Conservation (phyloP, 2,113 vertebrate genomes). For the Sinocyclocheilus anshuiensis region DNA sequence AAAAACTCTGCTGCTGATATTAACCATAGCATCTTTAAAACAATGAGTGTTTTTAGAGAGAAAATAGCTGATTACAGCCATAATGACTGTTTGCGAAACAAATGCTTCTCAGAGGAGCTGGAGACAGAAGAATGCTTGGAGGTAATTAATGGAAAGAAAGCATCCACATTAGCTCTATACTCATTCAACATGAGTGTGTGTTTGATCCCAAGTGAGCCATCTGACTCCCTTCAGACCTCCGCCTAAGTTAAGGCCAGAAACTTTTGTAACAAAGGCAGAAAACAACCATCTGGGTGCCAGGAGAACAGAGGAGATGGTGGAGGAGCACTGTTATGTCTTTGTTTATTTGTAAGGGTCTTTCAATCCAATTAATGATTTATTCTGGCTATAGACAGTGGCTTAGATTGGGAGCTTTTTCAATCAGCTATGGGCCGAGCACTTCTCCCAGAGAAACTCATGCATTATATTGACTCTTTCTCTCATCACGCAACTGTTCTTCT, state of each 20-base stretch:
- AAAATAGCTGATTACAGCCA: slow-evolving; percentile 40
- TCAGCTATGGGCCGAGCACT: background rate
- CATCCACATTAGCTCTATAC: slow-evolving; percentile 32
- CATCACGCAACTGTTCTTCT: slow-evolving; percentile 2
- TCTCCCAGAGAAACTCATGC: slow-evolving; percentile 6
- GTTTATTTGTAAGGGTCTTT: slow-evolving; percentile 42
- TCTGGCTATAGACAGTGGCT: slow-evolving; percentile 14
- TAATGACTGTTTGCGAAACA: slow-evolving; percentile 44
- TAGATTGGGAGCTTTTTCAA: slow-evolving; percentile 5
- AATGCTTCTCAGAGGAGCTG: slow-evolving; percentile 43
- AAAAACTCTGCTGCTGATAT: slow-evolving; percentile 15
- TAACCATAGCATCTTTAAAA: background rate
- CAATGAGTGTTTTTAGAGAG: background rate
- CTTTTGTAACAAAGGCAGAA: slow-evolving; percentile 42
- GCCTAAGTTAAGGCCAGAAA: slow-evolving; percentile 37
- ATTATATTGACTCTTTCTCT: background rate
- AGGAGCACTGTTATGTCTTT: slow-evolving; percentile 20
- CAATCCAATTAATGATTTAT: slow-evolving; percentile 43
- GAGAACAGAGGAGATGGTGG: slow-evolving; percentile 19
- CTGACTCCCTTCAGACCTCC: slow-evolving; percentile 36
- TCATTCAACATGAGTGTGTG: slow-evolving; percentile 38
- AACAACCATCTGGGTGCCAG: slow-evolving; percentile 47
- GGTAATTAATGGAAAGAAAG: slow-evolving; percentile 47
- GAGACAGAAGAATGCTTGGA: slow-evolving; percentile 45
- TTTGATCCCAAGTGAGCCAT: slow-evolving; percentile 46